Base-by-base conservation (phyloP, 1,140 invertebrate genomes). In the Danaus plexippus region DNA sequence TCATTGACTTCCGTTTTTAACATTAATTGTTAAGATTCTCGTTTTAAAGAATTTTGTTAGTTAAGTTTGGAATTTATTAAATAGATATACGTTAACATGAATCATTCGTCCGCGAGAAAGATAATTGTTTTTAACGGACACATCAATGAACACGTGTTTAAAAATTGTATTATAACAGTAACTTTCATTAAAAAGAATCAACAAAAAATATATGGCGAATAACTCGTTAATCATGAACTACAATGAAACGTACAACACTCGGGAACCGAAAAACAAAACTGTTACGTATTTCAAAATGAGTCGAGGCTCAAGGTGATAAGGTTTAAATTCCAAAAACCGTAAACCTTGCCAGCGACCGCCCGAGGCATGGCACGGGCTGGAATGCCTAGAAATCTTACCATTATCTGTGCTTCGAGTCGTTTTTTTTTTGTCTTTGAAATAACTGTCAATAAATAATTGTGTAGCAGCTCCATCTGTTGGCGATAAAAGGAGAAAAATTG, bases 1-100 rank as follows among this genome's bases (percentile, higher is more conserved):
- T 62, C 71, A 76, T 67, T 67, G 75, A 80, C 76, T 80, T 80
- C 80, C 77, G 77, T 80, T 80, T 77, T 80, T 73, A 32, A 69
- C 65, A 69, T 73, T 68, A 71, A 75, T 74, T 71, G 53, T 57
- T 57, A 66, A 54, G 53, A 32, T 55, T 64, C 49, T 60, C 49
- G 48, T 56, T 15, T 41, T 18, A 40, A 46, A 52, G 66, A 63
- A 71, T 67, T 58, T 46, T 54, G 57, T 63, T 69, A 63, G 52
- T 52, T 63, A 55, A 48, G 47, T 47, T 58, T 51, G 61, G 52
- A 58, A 63, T 54, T 54, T 57, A 48, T 55, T 58, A 63, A 32
- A 58, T 63, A 55, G 48, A 4, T 32, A 32, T 32, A 32, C 5
- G 22, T 32, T 8, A 15, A 15, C 15, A 15, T 15, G 15, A 15